Evolutionary conservation across 1,140 invertebrate genomes (phyloP).

Genomic region (Trachymyrmex cornetzi): DNA sequence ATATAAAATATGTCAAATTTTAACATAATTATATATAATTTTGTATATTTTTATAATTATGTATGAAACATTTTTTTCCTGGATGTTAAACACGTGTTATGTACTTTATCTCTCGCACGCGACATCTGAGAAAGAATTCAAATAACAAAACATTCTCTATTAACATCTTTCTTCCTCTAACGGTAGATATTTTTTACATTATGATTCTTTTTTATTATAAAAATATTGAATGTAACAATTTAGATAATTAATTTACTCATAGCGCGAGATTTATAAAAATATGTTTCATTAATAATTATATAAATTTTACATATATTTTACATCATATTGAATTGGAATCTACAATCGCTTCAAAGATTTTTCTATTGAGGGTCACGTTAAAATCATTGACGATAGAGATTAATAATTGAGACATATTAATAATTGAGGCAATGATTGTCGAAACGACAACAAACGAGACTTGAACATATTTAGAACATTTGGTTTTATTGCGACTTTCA

Average conservation of each 20-base stretch:
- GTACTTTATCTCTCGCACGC: not conserved
- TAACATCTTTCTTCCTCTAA: not conserved
- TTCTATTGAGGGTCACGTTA: constrained; percentile 2
- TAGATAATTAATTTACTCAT: constrained; percentile 21
- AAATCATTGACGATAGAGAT: constrained; percentile 7
- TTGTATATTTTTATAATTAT: no score
- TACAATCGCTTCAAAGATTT: constrained; percentile 24
- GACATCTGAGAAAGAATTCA: constrained; percentile 18
- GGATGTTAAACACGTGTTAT: not conserved
- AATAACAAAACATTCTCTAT: not conserved
- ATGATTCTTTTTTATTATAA: not conserved
- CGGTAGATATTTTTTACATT: not conserved
- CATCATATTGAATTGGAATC: constrained; percentile 1
- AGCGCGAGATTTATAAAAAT: not conserved
- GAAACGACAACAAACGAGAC: constrained; percentile 71
- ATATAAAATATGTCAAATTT: no score
- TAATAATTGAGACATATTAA: constrained; percentile 4
- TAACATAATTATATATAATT: not conserved
- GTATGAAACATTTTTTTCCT: no score
- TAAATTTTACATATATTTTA: constrained; percentile 8
- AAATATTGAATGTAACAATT: constrained; percentile 16
- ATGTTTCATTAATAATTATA: constrained; percentile 20
- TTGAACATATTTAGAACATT: constrained; percentile 81
- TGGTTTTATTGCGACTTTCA: constrained; percentile 84
- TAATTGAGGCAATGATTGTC: constrained; percentile 37